Conservation (phyloP, 2,797 vertebrate genomes). For the Remorina albescens region DNA sequence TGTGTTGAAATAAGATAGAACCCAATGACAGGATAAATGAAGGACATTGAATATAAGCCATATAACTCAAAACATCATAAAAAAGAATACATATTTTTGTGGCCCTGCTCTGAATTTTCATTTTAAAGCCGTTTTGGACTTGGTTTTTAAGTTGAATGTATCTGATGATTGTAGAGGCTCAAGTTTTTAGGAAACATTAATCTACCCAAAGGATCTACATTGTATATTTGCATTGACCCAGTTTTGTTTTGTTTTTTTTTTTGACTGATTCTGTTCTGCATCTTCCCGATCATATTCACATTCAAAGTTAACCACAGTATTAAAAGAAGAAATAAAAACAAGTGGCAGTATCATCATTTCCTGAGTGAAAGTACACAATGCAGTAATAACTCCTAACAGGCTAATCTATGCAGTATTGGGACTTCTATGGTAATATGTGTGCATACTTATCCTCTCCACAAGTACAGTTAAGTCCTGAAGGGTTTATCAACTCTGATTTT, state of each 20-base stretch:
- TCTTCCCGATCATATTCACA: slow-evolving; percentile 9
- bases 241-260: slow-evolving; percentile 35
- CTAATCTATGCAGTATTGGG: slow-evolving; percentile 64
- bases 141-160: slow-evolving; percentile 74
- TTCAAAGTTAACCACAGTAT: slow-evolving; percentile 15
- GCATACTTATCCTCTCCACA: slow-evolving; percentile 10
- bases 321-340: neutral
- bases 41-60: slow-evolving; percentile 27
- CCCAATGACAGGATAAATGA: slow-evolving; percentile 4
- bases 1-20: slow-evolving; percentile 6
- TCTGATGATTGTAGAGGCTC: slow-evolving; percentile 61
- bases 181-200: slow-evolving; percentile 39
- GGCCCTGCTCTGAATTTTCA: slow-evolving; percentile 17
- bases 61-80: slow-evolving; percentile 15
- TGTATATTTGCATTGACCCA: slow-evolving; percentile 47
- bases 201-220: slow-evolving; percentile 67
- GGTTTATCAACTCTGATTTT: slow-evolving; percentile 50
- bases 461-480: slow-evolving; percentile 48
- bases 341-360: slow-evolving; percentile 13
- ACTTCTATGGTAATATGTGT: slow-evolving; percentile 22
- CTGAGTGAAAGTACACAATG: slow-evolving; percentile 17
- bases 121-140: slow-evolving; percentile 37
- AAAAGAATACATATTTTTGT: slow-evolving; percentile 11
- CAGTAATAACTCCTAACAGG: slow-evolving; percentile 50
- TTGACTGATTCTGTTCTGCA: slow-evolving; percentile 18